Evolutionary conservation across 2,888 invertebrate genomes (phyloP).

Genomic region (Rhorus exstirpatorius): DNA sequence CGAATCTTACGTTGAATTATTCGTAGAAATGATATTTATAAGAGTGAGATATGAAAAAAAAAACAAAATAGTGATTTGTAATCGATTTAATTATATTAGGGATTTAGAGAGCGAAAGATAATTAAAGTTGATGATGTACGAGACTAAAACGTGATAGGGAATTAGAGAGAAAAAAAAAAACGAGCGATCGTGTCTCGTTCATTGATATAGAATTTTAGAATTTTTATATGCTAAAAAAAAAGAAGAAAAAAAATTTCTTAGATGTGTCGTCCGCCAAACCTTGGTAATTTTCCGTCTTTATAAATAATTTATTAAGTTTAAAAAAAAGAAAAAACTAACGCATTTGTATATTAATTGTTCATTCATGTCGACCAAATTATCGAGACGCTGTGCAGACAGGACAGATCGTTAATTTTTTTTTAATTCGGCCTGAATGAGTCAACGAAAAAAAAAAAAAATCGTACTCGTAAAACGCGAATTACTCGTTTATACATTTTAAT

Average conservation of each 20-base stretch:
- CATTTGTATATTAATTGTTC: constrained; percentile 39
- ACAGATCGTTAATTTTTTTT: constrained; percentile 34
- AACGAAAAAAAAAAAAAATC: constrained; percentile 18
- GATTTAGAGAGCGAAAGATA: constrained; percentile 33
- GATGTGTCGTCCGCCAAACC: constrained; percentile 64
- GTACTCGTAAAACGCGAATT: constrained; percentile 39
- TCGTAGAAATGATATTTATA: constrained; percentile 66
- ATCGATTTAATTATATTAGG: constrained; percentile 45
- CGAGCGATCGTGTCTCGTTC: constrained; percentile 60
- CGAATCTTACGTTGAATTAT: constrained; percentile 53
- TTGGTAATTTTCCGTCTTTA: constrained; percentile 54
- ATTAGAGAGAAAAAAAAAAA: constrained; percentile 21
- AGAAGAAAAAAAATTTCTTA: constrained; percentile 49
- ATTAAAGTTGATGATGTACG: constrained; percentile 54
- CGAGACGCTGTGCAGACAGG: constrained; percentile 20
- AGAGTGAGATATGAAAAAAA: constrained; percentile 31
- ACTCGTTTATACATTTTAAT: constrained; percentile 43
- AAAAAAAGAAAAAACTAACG: constrained; percentile 22
- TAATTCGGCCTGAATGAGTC: constrained; percentile 60
- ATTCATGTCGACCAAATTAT: constrained; percentile 12
- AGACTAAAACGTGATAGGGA: constrained; percentile 53
- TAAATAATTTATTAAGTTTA: constrained; percentile 46
- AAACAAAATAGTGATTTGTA: constrained; percentile 50
- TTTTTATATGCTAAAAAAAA: constrained; percentile 63
- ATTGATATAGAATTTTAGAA: constrained; percentile 67